A percentile compares a stretch with the other conserved stretches of the same genome.
Evolutionary conservation across 2,113 vertebrate species (phyloP).

Genomic region (Chloropsis cyanopogon): DNA sequence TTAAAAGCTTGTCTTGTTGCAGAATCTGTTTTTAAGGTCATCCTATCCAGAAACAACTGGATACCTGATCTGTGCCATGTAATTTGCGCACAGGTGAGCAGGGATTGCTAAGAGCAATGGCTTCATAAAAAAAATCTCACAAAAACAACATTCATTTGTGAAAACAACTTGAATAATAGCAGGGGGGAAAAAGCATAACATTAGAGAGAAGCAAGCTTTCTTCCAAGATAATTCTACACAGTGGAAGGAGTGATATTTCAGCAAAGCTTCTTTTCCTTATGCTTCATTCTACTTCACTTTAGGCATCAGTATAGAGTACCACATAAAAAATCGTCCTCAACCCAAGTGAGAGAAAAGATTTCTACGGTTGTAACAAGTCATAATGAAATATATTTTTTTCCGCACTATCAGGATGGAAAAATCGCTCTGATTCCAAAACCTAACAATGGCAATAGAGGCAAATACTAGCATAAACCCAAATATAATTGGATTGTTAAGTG

Average conservation of each 20-base stretch:
- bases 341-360: slow-evolving; percentile 37
- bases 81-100: not conserved
- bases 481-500: slow-evolving; percentile 42
- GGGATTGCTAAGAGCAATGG: not conserved
- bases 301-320: not conserved
- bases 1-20: slow-evolving; percentile 30
- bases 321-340: not conserved
- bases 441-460: slow-evolving; percentile 6
- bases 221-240: not conserved
- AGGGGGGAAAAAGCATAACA: not conserved
- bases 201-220: not conserved
- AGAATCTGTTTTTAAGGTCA: slow-evolving; percentile 42
- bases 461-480: slow-evolving; percentile 29
- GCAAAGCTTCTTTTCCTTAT: not conserved
- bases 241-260: not conserved
- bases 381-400: slow-evolving; percentile 57
- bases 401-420: not conserved
- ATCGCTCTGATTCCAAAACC: slow-evolving; percentile 14
- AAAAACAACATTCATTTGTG: not conserved
- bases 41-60: not conserved
- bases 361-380: slow-evolving; percentile 51
- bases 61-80: not conserved
- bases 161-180: not conserved
- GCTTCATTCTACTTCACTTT: slow-evolving; percentile 27
- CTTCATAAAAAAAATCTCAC: not conserved